Base-by-base conservation (phyloP, 2,888 invertebrate genomes). In the Cheilosia vulpina region DNA sequence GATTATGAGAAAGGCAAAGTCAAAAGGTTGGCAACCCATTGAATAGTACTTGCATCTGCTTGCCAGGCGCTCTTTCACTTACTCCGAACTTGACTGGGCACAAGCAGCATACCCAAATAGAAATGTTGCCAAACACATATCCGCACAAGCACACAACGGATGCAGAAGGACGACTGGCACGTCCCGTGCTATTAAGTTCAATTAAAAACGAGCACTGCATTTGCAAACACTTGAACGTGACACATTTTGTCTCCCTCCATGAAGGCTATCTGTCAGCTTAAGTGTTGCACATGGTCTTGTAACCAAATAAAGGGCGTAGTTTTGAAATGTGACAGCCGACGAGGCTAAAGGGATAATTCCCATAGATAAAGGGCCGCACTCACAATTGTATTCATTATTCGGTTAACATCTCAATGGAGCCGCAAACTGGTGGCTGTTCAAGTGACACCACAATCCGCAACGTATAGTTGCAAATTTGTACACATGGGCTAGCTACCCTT, bases 211-310 rank as follows among this genome's bases (percentile, higher is more conserved):
- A 72, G 38, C 38, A 38, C 38, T 38, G 55, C 55, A 72, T 79
- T 72, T 72, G 65, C 34, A 52, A 52, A 50, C 50, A 65, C 47
- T 72, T 72, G 65, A 72, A 79, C 65, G 65, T 72, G 78, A 58
- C 65, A 79, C 60, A 68, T 60, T 53, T 73, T 27, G 11, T 5
- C 24, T 2, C 24, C 24, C 66, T 17, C 13, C 19, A 63, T 24
- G n/a, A 17, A 62, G 45, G 24, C 45, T 63, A 47, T 45, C 5
- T 47, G 63, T 45, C 47, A 47, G 34, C 50, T 50, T 34, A 15
- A 34, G 47, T 34, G 47, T 2, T 50, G 19, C 45, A 9, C 31
- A 17, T 27, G 27, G 34, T 47, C 63, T 47, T 63, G 50, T 50
- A 47, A 13, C 17, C 43, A 6, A n/a, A n/a, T 38, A 24, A n/a